phyloP scores from a whole-genome alignment of 2,888 invertebrate genomes.

The Deroplatys truncata region DNA sequence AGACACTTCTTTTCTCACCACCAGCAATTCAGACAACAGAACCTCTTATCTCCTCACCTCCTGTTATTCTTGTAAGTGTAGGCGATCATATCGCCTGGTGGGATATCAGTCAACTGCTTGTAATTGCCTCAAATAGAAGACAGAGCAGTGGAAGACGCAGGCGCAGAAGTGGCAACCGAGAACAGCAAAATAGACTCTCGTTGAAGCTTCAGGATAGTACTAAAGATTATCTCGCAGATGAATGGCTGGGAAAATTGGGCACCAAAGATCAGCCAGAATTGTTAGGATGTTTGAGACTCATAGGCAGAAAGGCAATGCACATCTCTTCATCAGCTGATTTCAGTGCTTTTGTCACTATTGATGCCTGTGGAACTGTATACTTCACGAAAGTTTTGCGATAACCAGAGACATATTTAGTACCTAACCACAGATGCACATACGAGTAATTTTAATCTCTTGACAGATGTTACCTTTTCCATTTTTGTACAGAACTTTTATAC shows the following conservation, averaged over 20 bases:
- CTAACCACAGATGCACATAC: background rate
- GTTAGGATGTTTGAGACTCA: conserved; percentile 42
- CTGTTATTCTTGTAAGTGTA: conserved; percentile 53
- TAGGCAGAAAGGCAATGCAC: conserved; percentile 41
- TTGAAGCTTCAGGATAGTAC: background rate
- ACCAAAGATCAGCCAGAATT: conserved; percentile 39
- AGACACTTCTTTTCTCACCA: conserved; percentile 50
- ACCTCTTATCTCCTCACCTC: conserved; percentile 39
- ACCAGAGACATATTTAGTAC: background rate
- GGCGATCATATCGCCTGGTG: conserved; percentile 58
- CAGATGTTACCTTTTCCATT: no score
- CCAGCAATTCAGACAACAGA: conserved; percentile 42
- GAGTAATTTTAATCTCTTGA: background rate
- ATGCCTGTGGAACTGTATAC: conserved; percentile 57
- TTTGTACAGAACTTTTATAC: background rate
- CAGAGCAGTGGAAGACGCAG: background rate
- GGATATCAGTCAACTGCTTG: conserved; percentile 46
- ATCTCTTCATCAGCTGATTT: conserved; percentile 46
- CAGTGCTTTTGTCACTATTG: conserved; percentile 57
- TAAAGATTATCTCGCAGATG: background rate
- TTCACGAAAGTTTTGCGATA: conserved; percentile 49
- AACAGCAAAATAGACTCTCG: background rate
- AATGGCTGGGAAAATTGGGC: conserved; percentile 36
- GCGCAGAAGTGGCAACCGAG: background rate
- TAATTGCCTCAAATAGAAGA: background rate